Conservation (phyloP, 92 coral and sea anemone species). For the Anthopleura xanthogrammica region DNA sequence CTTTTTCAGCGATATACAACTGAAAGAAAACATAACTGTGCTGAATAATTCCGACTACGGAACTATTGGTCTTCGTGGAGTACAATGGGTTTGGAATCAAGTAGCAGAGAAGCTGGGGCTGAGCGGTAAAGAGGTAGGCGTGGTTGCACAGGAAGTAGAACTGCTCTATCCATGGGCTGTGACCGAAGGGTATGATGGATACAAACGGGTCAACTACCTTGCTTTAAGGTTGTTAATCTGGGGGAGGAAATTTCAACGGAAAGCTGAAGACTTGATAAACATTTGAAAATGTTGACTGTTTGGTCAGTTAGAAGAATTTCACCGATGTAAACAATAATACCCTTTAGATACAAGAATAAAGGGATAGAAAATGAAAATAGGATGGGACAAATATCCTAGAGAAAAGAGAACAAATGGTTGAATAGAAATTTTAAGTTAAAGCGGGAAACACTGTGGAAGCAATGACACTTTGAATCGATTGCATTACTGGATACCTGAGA, state of each 20-base stretch:
- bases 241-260: neutral
- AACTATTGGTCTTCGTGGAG: slow-evolving; percentile 37
- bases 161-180: slow-evolving; percentile 43
- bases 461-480: too few relatives aligned
- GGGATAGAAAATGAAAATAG: too few relatives aligned
- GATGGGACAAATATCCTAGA: too few relatives aligned
- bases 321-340: too few relatives aligned
- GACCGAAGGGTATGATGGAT: slow-evolving; percentile 28
- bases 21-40: slow-evolving; percentile 23
- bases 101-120: slow-evolving; percentile 39
- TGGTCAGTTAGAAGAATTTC: neutral
- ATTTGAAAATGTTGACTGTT: neutral
- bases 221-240: neutral
- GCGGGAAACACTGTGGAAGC: too few relatives aligned
- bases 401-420: too few relatives aligned
- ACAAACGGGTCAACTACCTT: slow-evolving; percentile 29
- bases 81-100: slow-evolving; percentile 42
- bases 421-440: too few relatives aligned
- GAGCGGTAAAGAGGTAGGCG: slow-evolving; percentile 34
- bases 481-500: too few relatives aligned
- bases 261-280: neutral
- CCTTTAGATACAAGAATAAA: too few relatives aligned
- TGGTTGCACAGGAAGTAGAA: slow-evolving; percentile 48
- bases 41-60: slow-evolving; percentile 29
- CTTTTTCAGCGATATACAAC: slow-evolving; percentile 25